Conservation (phyloP, 92 coral and sea anemone species). For the Chrysogorgia sp. region DNA sequence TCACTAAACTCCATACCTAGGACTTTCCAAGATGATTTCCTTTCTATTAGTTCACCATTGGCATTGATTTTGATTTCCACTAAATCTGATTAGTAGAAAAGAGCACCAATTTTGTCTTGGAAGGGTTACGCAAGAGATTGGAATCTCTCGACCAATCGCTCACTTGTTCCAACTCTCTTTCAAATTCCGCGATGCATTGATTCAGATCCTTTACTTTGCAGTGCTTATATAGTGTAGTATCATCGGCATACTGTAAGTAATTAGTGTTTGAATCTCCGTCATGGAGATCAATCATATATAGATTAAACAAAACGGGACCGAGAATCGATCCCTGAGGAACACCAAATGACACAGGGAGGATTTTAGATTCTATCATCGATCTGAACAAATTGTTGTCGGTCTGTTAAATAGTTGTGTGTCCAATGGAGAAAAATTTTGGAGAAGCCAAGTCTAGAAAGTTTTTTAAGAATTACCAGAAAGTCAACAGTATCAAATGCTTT, state of each 20-base stretch:
- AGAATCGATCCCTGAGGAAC: background rate
- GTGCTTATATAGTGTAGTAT: constrained; percentile 26
- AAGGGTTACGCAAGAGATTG: no score
- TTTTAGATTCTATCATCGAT: background rate
- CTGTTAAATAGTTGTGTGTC: constrained; percentile 50
- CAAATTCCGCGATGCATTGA: background rate
- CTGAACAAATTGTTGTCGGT: constrained; percentile 44
- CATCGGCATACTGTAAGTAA: constrained; percentile 59
- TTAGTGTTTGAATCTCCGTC: no score
- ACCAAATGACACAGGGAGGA: background rate
- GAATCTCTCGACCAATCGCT: background rate
- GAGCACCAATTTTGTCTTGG: no score
- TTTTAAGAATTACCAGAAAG: no score
- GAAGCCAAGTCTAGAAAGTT: constrained; percentile 42
- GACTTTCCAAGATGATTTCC: no score
- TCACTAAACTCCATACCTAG: no score
- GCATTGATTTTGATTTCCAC: no score
- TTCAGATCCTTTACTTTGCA: constrained; percentile 18
- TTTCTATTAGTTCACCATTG: no score
- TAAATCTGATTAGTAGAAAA: no score
- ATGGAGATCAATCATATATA: constrained; percentile 48
- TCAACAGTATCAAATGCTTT: no score
- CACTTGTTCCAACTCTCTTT: background rate
- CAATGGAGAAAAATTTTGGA: constrained; percentile 48
- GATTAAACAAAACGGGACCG: constrained; percentile 43